Base-by-base conservation (phyloP, 2,888 invertebrate species). In the Blastobasis lacticolella region DNA sequence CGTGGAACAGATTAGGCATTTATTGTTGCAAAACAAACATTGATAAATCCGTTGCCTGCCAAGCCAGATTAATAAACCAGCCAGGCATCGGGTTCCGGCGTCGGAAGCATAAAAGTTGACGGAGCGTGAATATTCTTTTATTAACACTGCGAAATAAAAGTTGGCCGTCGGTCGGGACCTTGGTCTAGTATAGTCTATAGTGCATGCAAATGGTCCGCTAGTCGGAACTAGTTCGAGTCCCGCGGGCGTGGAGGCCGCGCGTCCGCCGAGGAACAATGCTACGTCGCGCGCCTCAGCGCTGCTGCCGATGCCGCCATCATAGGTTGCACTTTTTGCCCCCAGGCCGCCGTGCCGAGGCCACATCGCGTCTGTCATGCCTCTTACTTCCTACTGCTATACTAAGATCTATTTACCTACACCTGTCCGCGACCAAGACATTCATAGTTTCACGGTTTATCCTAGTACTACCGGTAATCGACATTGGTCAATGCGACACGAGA, bases 211-310 rank as follows among this genome's bases (percentile, higher is more conserved):
- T 70, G 64, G 72, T 70, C 63, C 68, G 57, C 54, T 56, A 60
- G 59, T 71, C 62, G 69, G 68, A 76, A 69, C 71, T 69, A 68
- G 71, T 70, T 69, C 54, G 63, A 66, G 64, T 73, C 69, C 10
- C 2, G 5, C 40, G 4, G 10, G 36, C 10, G 10, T 8, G 23
- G 41, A 41, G 23, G 7, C 9, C 9, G 9, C 41, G 41, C 23
- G 8, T 23, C 23, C 23, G 23, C 23, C 1, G 23, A 23, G 23
- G 23, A 51, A 75, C 69, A 75, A 75, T 73, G 63, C 59, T 64
- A 67, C 72, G 23, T 71, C 69, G 58, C 54, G 67, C 64, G 37
- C 5, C 23, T 6, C 23, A 10, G 6, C 23, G 37, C 8, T 37
- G 37, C 46, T n/a, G 10, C 67, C 53, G 59, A 45, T 52, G 47